phyloP scores from a whole-genome alignment of 1,140 invertebrate genomes.

The Teleogryllus occipitalis region DNA sequence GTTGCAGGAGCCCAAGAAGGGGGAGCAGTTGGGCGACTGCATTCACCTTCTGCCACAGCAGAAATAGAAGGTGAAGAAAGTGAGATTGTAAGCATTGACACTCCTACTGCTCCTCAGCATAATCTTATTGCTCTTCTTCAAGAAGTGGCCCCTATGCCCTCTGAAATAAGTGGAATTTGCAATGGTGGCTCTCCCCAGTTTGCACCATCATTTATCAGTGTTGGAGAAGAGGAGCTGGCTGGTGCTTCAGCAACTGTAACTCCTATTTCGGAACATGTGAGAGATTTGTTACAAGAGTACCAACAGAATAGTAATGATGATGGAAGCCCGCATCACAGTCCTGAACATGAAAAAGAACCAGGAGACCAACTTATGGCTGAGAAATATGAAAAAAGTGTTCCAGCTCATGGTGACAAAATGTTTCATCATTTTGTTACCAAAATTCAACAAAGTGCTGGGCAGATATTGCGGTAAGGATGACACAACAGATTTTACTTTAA shows the following conservation, averaged over 20 bases:
- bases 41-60: slow-evolving; percentile 51
- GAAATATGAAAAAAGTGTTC: slow-evolving; percentile 66
- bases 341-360: slow-evolving; percentile 12
- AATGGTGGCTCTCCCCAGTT: slow-evolving; percentile 35
- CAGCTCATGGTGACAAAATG: slow-evolving; percentile 69
- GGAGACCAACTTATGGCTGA: slow-evolving; percentile 38
- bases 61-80: slow-evolving; percentile 62
- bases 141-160: slow-evolving; percentile 42
- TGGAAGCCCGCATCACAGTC: not conserved
- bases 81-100: slow-evolving; percentile 57
- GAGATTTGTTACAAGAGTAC: slow-evolving; percentile 54
- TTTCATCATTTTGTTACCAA: slow-evolving; percentile 70
- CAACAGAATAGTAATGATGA: slow-evolving; percentile 49
- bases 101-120: slow-evolving; percentile 52
- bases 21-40: slow-evolving; percentile 44
- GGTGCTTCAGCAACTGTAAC: slow-evolving; percentile 17
- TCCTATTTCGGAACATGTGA: slow-evolving; percentile 46
- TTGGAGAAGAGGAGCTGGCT: slow-evolving; percentile 51
- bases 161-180: slow-evolving; percentile 35
- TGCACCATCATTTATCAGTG: slow-evolving; percentile 47
- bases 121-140: slow-evolving; percentile 53
- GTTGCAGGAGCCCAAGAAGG: slow-evolving; percentile 24
- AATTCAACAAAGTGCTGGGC: slow-evolving; percentile 66
- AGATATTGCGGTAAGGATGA: slow-evolving; percentile 60
- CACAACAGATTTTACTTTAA: no score